Conservation (phyloP, 1,140 invertebrate genomes). For the Yoshiicerus persimilis region DNA sequence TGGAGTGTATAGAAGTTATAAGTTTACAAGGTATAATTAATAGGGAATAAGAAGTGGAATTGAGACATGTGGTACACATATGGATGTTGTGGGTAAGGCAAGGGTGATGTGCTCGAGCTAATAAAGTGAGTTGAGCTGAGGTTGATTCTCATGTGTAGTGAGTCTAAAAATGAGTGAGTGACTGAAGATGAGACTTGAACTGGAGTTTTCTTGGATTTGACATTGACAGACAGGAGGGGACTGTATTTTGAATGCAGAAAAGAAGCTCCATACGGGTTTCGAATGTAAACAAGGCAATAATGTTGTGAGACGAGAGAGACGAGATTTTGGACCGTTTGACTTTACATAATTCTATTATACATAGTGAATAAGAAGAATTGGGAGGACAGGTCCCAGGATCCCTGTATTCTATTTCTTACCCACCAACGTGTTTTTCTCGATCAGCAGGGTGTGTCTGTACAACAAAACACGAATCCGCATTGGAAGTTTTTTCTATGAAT, state of each 20-base stretch:
- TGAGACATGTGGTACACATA: no score
- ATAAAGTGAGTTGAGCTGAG: no score
- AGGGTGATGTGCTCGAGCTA: no score
- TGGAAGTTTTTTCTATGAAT: background rate
- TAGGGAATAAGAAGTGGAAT: no score
- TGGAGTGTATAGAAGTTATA: no score
- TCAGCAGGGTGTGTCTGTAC: constrained; percentile 4
- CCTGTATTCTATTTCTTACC: constrained; percentile 7
- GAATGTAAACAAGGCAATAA: constrained; percentile 7
- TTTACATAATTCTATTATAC: background rate
- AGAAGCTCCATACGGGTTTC: background rate
- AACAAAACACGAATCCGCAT: background rate
- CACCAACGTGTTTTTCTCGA: background rate
- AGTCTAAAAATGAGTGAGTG: background rate
- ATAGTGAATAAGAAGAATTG: background rate
- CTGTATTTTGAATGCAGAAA: background rate
- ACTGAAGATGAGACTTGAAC: background rate
- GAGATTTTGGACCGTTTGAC: background rate
- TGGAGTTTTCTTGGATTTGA: background rate
- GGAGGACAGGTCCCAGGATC: constrained; percentile 4
- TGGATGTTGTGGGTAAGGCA: no score
- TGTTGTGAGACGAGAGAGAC: background rate
- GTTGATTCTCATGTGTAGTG: no score
- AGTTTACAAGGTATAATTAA: no score
- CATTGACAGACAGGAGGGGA: constrained; percentile 6